Conservation (phyloP, 1,140 invertebrate genomes). For the Aphelenchoides fujianensis region DNA sequence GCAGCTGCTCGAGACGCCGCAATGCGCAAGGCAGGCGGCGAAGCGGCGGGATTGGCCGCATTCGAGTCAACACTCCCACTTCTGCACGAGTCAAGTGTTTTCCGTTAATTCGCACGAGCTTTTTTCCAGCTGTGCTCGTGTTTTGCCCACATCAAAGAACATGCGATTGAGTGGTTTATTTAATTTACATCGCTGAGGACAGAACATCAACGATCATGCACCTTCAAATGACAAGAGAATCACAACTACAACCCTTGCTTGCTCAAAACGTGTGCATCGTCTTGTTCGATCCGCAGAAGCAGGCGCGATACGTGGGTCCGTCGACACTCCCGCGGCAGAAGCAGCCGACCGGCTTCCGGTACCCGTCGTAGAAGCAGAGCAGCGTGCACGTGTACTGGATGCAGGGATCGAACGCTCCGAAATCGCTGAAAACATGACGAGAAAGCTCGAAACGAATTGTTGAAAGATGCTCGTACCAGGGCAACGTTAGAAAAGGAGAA, state of each 20-base stretch:
- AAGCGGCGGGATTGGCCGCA: neutral
- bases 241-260: too few species aligned
- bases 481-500: conserved; percentile 37
- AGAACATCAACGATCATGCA: neutral
- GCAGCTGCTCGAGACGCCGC: neutral
- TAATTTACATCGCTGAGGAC: neutral
- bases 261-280: conserved; percentile 5
- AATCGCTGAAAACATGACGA: conserved; percentile 31
- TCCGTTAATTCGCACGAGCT: too few species aligned
- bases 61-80: neutral
- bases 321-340: conserved; percentile 32
- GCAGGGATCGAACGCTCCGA: conserved; percentile 36
- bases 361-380: conserved; percentile 31
- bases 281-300: conserved; percentile 25
- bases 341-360: conserved; percentile 29
- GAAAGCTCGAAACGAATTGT: conserved; percentile 19
- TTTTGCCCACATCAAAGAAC: too few species aligned
- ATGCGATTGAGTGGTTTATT: too few species aligned
- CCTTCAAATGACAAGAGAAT: neutral
- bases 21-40: neutral
- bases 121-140: too few species aligned
- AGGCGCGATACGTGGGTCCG: conserved; percentile 33
- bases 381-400: conserved; percentile 27
- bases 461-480: conserved; percentile 27
- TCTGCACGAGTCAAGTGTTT: too few species aligned